Evolutionary conservation across 2,113 vertebrate species (phyloP).

Genomic region (Phyllostomus hastatus): DNA sequence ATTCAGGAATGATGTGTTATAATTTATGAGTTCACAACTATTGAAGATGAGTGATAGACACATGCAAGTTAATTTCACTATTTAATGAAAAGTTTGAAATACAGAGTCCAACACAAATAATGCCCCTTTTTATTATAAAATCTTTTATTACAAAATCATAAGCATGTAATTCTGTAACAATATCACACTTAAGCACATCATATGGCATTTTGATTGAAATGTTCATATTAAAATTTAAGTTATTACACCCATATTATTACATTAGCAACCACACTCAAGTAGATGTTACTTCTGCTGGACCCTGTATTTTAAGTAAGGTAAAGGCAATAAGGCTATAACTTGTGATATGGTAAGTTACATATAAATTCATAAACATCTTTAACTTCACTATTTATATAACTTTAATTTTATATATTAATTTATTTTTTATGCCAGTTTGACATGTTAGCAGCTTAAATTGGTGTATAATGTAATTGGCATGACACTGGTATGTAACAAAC

Average conservation of each 20-base stretch:
- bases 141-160: too few species aligned
- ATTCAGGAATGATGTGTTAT: not conserved
- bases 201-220: too few species aligned
- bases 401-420: not conserved
- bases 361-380: not conserved
- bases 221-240: too few species aligned
- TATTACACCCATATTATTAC: too few species aligned
- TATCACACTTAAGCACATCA: too few species aligned
- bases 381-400: not conserved
- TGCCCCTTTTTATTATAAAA: too few species aligned
- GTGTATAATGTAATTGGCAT: not conserved
- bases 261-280: too few species aligned
- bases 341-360: not conserved
- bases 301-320: not conserved
- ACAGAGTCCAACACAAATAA: too few species aligned
- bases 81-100: not conserved
- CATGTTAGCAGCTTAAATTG: not conserved
- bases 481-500: not conserved
- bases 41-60: not conserved
- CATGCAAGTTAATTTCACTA: not conserved
- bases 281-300: too few species aligned
- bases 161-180: too few species aligned
- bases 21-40: not conserved
- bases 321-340: not conserved
- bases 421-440: not conserved